phyloP scores from a whole-genome alignment of 2,113 vertebrate genomes.

The Poecile atricapillus region DNA sequence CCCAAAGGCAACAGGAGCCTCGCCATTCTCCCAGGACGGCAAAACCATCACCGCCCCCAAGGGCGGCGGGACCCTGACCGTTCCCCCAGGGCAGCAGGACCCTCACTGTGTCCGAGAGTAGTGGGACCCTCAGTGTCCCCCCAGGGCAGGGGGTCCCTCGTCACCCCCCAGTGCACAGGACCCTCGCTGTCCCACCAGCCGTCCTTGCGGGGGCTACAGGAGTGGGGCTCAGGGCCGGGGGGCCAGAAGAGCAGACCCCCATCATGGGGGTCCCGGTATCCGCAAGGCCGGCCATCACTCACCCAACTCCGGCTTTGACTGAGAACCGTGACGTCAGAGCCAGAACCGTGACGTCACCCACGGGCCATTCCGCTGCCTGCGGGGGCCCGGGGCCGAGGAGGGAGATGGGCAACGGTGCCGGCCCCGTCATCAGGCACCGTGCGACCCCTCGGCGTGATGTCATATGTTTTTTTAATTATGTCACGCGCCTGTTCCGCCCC shows the following conservation, averaged over 20 bases:
- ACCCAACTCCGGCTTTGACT: not conserved
- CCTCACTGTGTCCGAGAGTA: fast-evolving
- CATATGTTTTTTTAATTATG: not conserved
- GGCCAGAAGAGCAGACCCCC: not conserved
- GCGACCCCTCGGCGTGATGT: not conserved
- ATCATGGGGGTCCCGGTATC: not conserved
- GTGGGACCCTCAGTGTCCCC: not conserved
- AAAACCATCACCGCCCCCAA: not conserved
- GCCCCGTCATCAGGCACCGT: not conserved
- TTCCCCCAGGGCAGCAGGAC: not conserved
- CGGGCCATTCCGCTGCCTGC: fast-evolving
- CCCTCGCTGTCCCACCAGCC: not conserved
- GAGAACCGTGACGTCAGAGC: not conserved
- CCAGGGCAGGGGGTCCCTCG: not conserved
- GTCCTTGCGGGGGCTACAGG: fast-evolving
- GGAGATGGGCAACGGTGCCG: not conserved
- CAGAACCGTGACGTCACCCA: not conserved
- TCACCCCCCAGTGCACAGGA: not conserved
- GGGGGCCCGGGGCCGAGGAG: not conserved
- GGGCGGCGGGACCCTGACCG: not conserved
- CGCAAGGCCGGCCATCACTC: not conserved
- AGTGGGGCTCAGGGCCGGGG: not conserved
- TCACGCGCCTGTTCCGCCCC: not conserved
- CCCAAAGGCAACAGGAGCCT: not conserved
- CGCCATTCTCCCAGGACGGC: not conserved